A percentile compares a stretch with the other conserved stretches of the same genome.
Conservation (phyloP, 1,140 invertebrate genomes). For the Drosophila malerkotliana region DNA sequence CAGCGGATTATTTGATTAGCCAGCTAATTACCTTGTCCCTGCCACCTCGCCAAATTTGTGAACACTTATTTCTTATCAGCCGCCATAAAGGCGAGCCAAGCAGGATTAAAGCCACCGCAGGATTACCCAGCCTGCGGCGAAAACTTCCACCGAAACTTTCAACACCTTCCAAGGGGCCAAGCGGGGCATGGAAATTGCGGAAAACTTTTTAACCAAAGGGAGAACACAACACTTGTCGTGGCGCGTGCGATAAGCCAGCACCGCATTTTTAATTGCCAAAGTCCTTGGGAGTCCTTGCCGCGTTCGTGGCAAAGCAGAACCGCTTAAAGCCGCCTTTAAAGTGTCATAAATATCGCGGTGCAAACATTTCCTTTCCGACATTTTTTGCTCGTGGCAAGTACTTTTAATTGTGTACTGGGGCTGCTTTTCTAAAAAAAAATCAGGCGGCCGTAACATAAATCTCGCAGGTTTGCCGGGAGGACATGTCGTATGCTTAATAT, state of each 20-base stretch:
- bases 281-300: constrained; percentile 34
- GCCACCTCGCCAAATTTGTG: constrained; percentile 44
- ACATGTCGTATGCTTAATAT: constrained; percentile 75
- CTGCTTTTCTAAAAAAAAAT: constrained; percentile 15
- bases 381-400: constrained; percentile 8
- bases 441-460: constrained; percentile 64
- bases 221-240: constrained; percentile 36
- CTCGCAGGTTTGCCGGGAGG: constrained; percentile 27
- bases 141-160: constrained; percentile 69
- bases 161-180: constrained; percentile 53
- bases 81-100: constrained; percentile 51
- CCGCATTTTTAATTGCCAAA: constrained; percentile 76
- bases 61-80: constrained; percentile 73
- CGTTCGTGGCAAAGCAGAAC: constrained; percentile 22
- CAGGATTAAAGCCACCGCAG: constrained; percentile 61
- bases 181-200: constrained; percentile 37
- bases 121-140: constrained; percentile 39
- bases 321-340: constrained; percentile 58
- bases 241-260: constrained; percentile 75
- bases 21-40: constrained; percentile 64
- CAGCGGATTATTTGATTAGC: constrained; percentile 72
- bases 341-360: constrained; percentile 68
- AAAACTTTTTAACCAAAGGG: constrained; percentile 62
- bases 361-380: constrained; percentile 49
- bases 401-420: constrained; percentile 53